Base-by-base conservation (phyloP, 2,888 invertebrate genomes). In the Sympetrum striolatum region DNA sequence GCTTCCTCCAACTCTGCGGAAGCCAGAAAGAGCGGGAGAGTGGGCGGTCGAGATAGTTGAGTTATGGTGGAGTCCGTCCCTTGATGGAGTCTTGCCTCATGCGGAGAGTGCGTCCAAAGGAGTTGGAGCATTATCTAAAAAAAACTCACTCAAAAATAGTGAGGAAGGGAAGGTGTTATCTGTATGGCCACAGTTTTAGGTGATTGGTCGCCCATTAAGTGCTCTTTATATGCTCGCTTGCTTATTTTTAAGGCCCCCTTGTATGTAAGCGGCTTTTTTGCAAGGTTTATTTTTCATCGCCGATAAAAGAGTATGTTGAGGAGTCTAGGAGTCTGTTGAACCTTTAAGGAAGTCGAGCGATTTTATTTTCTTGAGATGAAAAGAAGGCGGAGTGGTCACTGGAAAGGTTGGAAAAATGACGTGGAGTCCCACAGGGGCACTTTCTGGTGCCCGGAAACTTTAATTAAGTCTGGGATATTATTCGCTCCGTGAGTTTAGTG, bases 21-120 rank as follows among this genome's bases (percentile, higher is more conserved):
- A 25, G 39, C 39, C 39, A 39, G 39, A 39, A 39, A 44, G 81
- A 31, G 48, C 5, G 53, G 81, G 25, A n/a, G 35, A n/a, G 35
- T 15, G 82, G 58, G 82, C 58, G 58, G 82, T 18, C 22, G 82
- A 53, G 53, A 35, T 82, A 82, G 82, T 82, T 82, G 82, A 82
- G 82, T 82, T 82, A 82, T 82, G 82, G 81, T 18, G 48, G 81
- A 58, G 82, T 35, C 82, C 35, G 53, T 58, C 37, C 25, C 2
- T 22, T 64, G 64, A 64, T 86, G 60, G 86, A 86, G 60, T 86
- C 86, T 64, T 86, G 58, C 35, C 82, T 58, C 82, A 37, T 60
- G 86, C 35, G 60, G 37, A 31, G 35, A 86, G 64, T 58, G 82
- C 25, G 53, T 35, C 15, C 58, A 58, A 25, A 35, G 53, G 82